Base-by-base conservation (phyloP, 2,888 invertebrate genomes). In the Iselma pallidipennis region DNA sequence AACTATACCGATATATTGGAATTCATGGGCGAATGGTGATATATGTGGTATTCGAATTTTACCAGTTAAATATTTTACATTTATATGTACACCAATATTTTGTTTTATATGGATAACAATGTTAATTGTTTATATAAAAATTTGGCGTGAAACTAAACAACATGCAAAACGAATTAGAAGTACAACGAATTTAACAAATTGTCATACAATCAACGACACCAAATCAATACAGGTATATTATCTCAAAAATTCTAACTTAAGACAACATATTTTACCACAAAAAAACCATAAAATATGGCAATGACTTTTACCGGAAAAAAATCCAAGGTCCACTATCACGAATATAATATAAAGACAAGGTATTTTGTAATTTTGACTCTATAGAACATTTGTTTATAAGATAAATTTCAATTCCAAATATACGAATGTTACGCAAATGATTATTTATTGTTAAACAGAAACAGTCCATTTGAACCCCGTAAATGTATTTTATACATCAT, bases 1-100 rank as follows among this genome's bases (percentile, higher is more conserved):
- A 66, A 85, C 86, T 59, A 85, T 91, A 59, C 91, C 91, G 1
- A 83, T 90, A 66, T 89, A 91, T 80, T 92, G 91, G 91, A 92
- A 93, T 80, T 87, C 87, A 68, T 93, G 90, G 88, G 82, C 84
- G 23, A 64, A 72, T 21, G 74, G 72, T 6, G 64, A 71, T 5
- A 79, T 83, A 42, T 92, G 92, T 76, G 90, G 91, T 77, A 87
- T 89, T 69, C 84, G 88, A 77, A 87, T 91, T 63, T 74, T 88
- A 33, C 80, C 82, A 4, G 69, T 72, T n/a, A 73, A 76, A 57
- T 83, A 82, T 66, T 75, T 82, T 45, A 80, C 77, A 53, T 81
- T 77, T 57, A 78, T 88, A 21, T 82, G 92, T 66, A 88, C 88
- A 49, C 92, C 92, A 0, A 86, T 89, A 79, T 91, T 92, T 77